These are phyloP conservation scores for Diabrotica undecimpunctata DNA, from an alignment of 1,140 invertebrate species.

Conservation along the genomic window DNA sequence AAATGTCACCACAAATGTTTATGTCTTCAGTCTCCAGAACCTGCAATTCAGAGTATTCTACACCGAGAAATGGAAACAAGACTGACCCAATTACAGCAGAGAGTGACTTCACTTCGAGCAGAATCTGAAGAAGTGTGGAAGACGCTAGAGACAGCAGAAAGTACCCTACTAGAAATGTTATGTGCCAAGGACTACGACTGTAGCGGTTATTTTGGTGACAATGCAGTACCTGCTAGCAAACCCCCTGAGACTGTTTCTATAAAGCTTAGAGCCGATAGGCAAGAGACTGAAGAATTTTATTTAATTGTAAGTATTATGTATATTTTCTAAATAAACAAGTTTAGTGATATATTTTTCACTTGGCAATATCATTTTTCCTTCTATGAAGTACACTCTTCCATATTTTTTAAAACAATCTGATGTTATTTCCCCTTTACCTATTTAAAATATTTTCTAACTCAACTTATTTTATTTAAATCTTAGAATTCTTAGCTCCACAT, in stretches of 20 bases:
- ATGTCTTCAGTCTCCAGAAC: conserved; percentile 50
- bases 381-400: too few species aligned
- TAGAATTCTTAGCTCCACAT: too few species aligned
- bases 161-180: conserved; percentile 79
- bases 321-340: neutral
- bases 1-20: neutral
- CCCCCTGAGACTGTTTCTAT: conserved; percentile 64
- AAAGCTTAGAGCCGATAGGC: conserved; percentile 71
- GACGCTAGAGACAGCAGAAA: conserved; percentile 90
- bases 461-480: too few species aligned
- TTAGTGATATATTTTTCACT: too few species aligned
- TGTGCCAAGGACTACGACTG: conserved; percentile 76
- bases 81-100: conserved; percentile 72
- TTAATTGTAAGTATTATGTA: conserved; percentile 59
- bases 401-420: too few species aligned
- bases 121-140: conserved; percentile 96
- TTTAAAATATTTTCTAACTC: too few species aligned
- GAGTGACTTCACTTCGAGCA: conserved; percentile 74
- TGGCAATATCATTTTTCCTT: too few species aligned
- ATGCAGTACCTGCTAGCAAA: conserved; percentile 53
- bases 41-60: conserved; percentile 59
- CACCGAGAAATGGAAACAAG: conserved; percentile 81
- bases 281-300: conserved; percentile 88
- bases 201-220: conserved; percentile 67
- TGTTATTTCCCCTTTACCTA: too few species aligned